Evolutionary conservation across 1,140 invertebrate species (phyloP), one percentile per base, ranked within the genome.

Genomic region (Lordiphosa collinella): DNA sequence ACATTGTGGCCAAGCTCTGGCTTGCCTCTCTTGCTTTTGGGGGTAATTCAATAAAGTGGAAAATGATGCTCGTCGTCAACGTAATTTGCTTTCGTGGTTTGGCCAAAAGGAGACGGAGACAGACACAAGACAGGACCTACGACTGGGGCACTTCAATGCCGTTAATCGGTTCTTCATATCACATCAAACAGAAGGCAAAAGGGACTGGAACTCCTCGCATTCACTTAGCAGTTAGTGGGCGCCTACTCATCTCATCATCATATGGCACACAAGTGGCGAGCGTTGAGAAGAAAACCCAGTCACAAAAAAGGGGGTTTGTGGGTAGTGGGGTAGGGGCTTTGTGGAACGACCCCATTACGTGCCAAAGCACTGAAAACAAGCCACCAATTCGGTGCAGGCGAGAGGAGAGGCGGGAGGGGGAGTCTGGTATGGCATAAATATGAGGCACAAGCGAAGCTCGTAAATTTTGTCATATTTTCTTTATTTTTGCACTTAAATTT

Each of bases 91-190:
- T 71, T 82, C 72, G 78, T 84, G 78, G 78, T 69, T 82, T 69
- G 56, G 46, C 40, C 46, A 54, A 46, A 35, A 43, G 48, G 41
- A 47, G 29, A 56, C 72, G 48, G 41, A 47, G 29, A 56, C 72
- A 52, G 36, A 14, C 47, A 38, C 16, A 52, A 37, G 11, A 49
- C 31, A 49, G 16, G 34, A 49, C 14, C 56, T 51, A 46, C 46
- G 58, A 58, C n/a, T 35, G 56, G 57, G 52, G 43, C 58, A 63
- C 78, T 82, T 84, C 44, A 84, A 72, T 61, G 67, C 58, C 72
- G 76, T 78, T 82, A 82, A 82, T 82, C 76, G 78, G 78, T 78
- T 84, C 76, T 84, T 78, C 72, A 84, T 76, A 84, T 84, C 78
- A 64, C 61, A 80, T 80, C 76, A 76, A 80, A 76, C 54, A 57